Percentiles rank a stretch among this genome's conserved stretches.
Evolutionary conservation across 2,113 vertebrate genomes (phyloP).

Genomic region (Oryzias celebensis): DNA sequence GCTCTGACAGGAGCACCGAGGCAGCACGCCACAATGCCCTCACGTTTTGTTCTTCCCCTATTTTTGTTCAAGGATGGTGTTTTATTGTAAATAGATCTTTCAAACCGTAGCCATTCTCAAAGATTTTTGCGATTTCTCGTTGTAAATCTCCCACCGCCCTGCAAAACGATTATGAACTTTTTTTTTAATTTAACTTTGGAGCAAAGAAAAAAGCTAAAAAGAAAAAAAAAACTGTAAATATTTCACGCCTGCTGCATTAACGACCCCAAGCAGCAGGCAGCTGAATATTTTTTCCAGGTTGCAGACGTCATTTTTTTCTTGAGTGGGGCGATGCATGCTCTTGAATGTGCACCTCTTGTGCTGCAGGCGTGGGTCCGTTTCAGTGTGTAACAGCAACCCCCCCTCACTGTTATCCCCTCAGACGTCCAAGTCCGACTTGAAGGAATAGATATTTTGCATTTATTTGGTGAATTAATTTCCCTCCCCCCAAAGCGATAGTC

Average conservation of each 20-base stretch:
- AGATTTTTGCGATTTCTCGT: conserved; percentile 26
- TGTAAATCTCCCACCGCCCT: conserved; percentile 37
- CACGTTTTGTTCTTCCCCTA: conserved; percentile 36
- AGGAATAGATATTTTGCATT: conserved; percentile 50
- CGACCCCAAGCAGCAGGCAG: conserved; percentile 52
- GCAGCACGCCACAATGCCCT: conserved; percentile 50
- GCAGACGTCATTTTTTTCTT: conserved; percentile 29
- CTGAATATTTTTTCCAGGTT: conserved; percentile 47
- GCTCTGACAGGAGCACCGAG: conserved; percentile 42
- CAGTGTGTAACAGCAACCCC: conserved; percentile 31
- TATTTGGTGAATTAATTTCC: conserved; percentile 2
- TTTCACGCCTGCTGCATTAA: conserved; percentile 56
- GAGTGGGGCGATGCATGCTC: conserved; percentile 70
- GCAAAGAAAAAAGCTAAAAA: conserved; percentile 53
- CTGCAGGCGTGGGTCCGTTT: conserved; percentile 62
- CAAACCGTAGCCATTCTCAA: conserved; percentile 53
- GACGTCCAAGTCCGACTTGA: conserved; percentile 34
- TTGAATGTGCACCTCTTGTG: conserved; percentile 66
- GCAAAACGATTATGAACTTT: conserved; percentile 42
- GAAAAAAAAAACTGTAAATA: conserved; percentile 70
- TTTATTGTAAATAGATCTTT: conserved; percentile 78
- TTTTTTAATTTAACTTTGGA: conserved; percentile 52
- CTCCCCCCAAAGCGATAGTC: conserved; percentile 13
- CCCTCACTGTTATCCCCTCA: conserved; percentile 4
- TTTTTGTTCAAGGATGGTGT: conserved; percentile 53